A percentile compares a stretch with the other conserved stretches of the same genome.
Conservation (phyloP, 2,113 vertebrate genomes). For the Paraplagusia blochii region DNA sequence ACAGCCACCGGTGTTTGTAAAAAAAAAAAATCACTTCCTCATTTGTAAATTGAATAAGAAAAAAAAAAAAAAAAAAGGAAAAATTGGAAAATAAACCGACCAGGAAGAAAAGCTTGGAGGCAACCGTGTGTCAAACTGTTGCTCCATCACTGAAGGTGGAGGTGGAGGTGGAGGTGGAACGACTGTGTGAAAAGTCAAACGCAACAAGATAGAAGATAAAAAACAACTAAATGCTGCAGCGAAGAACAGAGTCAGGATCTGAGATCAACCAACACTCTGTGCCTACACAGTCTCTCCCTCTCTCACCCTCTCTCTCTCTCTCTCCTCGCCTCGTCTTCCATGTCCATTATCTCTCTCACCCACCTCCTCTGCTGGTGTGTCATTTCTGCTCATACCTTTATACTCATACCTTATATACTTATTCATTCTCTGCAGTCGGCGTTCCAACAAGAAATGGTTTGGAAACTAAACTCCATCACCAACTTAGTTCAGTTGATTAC, state of each 20-base stretch:
- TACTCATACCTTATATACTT: constrained; percentile 33
- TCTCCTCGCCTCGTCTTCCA: constrained; percentile 51
- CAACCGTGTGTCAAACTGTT: constrained; percentile 13
- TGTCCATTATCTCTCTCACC: constrained; percentile 34
- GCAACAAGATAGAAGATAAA: constrained; percentile 9
- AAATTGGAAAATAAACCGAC: constrained; percentile 10
- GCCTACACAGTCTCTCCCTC: constrained; percentile 36
- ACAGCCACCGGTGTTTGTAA: constrained; percentile 59
- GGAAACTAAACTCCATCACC: too few species aligned
- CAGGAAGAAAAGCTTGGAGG: constrained; percentile 20
- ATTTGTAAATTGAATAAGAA: constrained; percentile 42
- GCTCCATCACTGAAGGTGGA: constrained; percentile 13
- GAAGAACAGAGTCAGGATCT: constrained; percentile 38
- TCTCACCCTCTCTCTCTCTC: constrained; percentile 30
- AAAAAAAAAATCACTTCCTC: constrained; percentile 48
- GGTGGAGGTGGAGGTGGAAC: constrained; percentile 7
- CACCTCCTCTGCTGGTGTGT: constrained; percentile 46
- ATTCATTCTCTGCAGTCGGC: constrained; percentile 8
- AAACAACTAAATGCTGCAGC: neutral
- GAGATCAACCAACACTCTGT: constrained; percentile 39
- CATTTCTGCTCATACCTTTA: constrained; percentile 33
- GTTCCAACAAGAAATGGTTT: neutral
- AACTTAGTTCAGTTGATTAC: too few species aligned
- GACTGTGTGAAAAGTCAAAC: constrained; percentile 19
- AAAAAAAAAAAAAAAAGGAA: constrained; percentile 27